Evolutionary conservation across 1,140 invertebrate species (phyloP).

Genomic region (Drosophila lini): DNA sequence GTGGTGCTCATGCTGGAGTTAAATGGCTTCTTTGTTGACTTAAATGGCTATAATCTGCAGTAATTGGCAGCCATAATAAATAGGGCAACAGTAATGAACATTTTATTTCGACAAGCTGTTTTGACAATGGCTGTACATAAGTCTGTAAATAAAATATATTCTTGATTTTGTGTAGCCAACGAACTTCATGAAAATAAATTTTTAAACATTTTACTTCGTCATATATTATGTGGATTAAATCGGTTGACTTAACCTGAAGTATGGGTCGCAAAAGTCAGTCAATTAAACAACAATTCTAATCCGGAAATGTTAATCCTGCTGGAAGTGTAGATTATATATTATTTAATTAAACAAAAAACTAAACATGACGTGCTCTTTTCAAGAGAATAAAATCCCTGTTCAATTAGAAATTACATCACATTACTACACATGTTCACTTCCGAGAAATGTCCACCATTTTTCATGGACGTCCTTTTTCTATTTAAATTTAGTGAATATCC

Average conservation of each 20-base stretch:
- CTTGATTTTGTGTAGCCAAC: not conserved
- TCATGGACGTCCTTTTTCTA: not conserved
- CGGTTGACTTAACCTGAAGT: not conserved
- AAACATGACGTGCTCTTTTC: not conserved
- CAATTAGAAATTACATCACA: not conserved
- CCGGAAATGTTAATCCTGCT: not conserved
- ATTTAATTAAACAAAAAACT: not conserved
- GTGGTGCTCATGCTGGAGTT: conserved; percentile 13
- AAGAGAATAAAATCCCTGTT: not conserved
- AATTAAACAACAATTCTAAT: not conserved
- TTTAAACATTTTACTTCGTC: not conserved
- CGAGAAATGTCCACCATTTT: not conserved
- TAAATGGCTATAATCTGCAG: conserved; percentile 23
- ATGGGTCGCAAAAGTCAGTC: not conserved
- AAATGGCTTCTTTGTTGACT: conserved; percentile 31
- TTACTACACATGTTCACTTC: conserved; percentile 1
- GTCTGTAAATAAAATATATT: not conserved
- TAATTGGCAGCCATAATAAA: conserved; percentile 21
- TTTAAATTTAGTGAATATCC: conserved; percentile 16
- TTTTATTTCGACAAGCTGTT: conserved; percentile 24
- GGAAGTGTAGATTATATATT: not conserved
- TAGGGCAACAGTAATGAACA: conserved; percentile 9
- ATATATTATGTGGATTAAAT: not conserved
- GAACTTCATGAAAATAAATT: not conserved
- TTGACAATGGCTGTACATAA: not conserved